A percentile compares a stretch with the other conserved stretches of the same genome.
These are phyloP conservation scores for Podocnemis expansa DNA, from an alignment of 2,113 vertebrate genomes.

Conservation along the genomic window DNA sequence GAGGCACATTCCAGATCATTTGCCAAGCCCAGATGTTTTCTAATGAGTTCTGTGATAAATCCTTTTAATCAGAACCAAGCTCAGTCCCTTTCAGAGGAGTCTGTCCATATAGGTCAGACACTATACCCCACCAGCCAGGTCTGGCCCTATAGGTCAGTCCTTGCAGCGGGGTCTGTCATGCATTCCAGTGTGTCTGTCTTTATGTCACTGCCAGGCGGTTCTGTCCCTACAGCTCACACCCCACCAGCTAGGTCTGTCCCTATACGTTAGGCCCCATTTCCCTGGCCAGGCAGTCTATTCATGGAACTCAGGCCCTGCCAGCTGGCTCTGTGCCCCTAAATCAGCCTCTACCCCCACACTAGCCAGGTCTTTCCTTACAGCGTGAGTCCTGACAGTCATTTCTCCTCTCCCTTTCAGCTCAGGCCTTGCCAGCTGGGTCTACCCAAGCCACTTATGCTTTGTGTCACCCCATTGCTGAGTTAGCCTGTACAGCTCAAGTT, in stretches of 20 bases:
- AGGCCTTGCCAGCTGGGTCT: background rate
- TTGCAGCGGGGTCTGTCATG: background rate
- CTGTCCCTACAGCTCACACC: background rate
- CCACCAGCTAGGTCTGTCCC: background rate
- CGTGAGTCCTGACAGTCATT: background rate
- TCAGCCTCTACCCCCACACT: slow-evolving; percentile 25
- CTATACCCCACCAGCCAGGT: background rate
- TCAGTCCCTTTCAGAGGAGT: slow-evolving; percentile 44
- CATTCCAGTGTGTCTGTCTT: background rate
- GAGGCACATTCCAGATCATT: slow-evolving; percentile 73
- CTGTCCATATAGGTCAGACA: background rate
- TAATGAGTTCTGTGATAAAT: slow-evolving; percentile 61
- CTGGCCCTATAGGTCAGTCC: background rate
- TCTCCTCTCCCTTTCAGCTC: background rate
- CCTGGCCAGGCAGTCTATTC: background rate
- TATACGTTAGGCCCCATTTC: background rate
- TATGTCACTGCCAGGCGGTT: background rate
- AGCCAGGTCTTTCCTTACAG: background rate
- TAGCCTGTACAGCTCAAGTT: rapidly evolving
- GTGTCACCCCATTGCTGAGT: background rate
- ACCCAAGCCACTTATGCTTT: background rate
- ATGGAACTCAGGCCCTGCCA: background rate
- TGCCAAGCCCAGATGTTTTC: slow-evolving; percentile 79
- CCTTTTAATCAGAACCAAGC: slow-evolving; percentile 34
- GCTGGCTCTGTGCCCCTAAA: background rate